Percentiles rank a stretch among this genome's conserved stretches.
These are phyloP conservation scores for Psylliodes chrysocephalus DNA, from an alignment of 2,888 invertebrate species.

Conservation along the genomic window DNA sequence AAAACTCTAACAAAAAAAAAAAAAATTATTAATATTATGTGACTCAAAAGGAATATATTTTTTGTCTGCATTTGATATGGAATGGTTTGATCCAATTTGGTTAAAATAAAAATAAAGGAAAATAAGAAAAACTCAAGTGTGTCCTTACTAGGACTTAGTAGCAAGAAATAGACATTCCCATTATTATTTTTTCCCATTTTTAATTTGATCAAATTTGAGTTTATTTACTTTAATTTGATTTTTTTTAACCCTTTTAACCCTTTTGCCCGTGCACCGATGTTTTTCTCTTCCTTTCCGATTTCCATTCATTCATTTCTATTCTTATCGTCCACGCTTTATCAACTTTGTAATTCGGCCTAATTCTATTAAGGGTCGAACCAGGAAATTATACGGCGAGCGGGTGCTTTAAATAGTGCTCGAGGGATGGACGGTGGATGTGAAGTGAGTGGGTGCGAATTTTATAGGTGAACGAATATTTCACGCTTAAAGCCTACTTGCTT, in stretches of 20 bases:
- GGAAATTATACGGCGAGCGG: slow-evolving; percentile 9
- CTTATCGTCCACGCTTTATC: slow-evolving; percentile 13
- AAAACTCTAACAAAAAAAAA: too few relatives aligned
- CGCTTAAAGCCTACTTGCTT: not conserved
- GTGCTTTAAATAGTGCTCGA: not conserved
- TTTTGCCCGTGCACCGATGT: not conserved
- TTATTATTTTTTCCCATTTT: too few relatives aligned
- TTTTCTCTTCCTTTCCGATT: not conserved
- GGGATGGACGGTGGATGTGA: not conserved
- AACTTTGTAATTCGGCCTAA: slow-evolving; percentile 13
- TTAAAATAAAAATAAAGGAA: too few relatives aligned
- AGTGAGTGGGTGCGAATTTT: not conserved
- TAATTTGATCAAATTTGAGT: too few relatives aligned
- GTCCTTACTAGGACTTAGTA: too few relatives aligned
- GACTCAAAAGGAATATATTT: too few relatives aligned
- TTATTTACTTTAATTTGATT: too few relatives aligned
- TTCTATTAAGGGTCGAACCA: slow-evolving; percentile 13
- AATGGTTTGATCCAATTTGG: too few relatives aligned
- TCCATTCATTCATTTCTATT: not conserved
- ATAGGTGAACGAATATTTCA: not conserved
- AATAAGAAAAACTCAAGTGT: too few relatives aligned
- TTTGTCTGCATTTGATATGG: too few relatives aligned
- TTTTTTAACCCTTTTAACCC: not conserved
- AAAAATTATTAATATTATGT: too few relatives aligned
- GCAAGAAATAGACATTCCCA: too few relatives aligned